phyloP scores from a whole-genome alignment of 1,140 invertebrate genomes.

The Bombyx mandarina region DNA sequence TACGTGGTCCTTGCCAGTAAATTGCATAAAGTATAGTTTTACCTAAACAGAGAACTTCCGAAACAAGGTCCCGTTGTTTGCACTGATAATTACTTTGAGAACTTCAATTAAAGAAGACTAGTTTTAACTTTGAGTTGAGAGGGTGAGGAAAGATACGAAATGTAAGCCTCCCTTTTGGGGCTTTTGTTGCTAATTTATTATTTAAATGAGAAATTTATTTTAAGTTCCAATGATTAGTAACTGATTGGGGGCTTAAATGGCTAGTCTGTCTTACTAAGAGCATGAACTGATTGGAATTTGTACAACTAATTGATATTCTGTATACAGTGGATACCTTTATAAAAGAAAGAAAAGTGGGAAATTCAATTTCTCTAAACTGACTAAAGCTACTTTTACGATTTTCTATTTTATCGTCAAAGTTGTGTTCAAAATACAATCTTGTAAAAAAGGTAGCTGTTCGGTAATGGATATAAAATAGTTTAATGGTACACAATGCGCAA shows the following conservation, averaged over 20 bases:
- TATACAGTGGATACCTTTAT: neutral
- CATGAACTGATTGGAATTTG: conserved; percentile 17
- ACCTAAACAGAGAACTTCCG: neutral
- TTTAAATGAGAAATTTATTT: conserved; percentile 4
- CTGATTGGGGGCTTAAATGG: conserved; percentile 47
- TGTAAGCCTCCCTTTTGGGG: neutral
- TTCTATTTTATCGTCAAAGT: neutral
- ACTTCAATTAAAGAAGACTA: conserved; percentile 7
- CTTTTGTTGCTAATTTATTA: neutral
- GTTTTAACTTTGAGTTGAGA: conserved; percentile 1
- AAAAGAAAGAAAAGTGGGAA: conserved; percentile 7
- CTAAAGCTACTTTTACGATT: neutral
- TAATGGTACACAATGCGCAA: no score
- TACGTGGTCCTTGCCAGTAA: no score
- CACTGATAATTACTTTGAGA: conserved; percentile 4
- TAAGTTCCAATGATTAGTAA: conserved; percentile 14
- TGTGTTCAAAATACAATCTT: no score
- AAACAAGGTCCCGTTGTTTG: conserved; percentile 2
- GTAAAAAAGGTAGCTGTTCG: no score
- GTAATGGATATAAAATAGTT: no score
- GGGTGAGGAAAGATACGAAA: neutral
- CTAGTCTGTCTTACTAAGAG: conserved; percentile 21
- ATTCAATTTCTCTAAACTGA: conserved; percentile 8
- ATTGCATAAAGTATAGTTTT: no score
- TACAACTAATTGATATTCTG: conserved; percentile 21